Conservation (phyloP, 2,797 vertebrate genomes). For the Botia almorhae region DNA sequence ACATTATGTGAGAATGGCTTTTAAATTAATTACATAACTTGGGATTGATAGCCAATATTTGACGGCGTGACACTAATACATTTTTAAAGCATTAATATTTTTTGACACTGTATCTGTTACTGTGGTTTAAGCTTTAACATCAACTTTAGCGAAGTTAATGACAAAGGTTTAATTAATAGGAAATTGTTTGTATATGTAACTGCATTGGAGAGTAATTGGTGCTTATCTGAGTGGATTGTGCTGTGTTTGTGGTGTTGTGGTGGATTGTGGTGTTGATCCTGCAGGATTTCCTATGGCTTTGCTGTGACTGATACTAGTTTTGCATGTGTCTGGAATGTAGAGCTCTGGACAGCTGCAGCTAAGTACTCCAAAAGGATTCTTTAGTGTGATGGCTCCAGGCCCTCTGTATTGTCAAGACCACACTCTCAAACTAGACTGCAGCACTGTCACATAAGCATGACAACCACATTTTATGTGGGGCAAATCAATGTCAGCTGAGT, state of each 20-base stretch:
- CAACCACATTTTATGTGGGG: neutral
- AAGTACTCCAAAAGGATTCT: constrained; percentile 41
- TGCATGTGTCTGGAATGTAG: constrained; percentile 38
- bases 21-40: no score
- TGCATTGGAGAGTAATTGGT: constrained; percentile 10
- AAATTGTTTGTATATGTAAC: neutral
- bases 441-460: neutral
- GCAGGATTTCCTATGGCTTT: neutral
- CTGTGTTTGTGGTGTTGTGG: no score
- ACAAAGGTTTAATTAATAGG: neutral
- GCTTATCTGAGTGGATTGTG: constrained; percentile 20
- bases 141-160: neutral
- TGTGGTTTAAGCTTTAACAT: neutral
- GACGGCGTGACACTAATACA: neutral
- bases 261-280: neutral
- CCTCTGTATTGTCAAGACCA: constrained; percentile 10
- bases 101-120: neutral
- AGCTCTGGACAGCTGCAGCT: constrained; percentile 39
- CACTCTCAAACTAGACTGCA: neutral
- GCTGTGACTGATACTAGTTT: constrained; percentile 38
- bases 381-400: constrained; percentile 29
- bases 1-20: no score
- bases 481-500: neutral
- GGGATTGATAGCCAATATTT: no score
- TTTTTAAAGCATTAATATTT: neutral